phyloP scores from a whole-genome alignment of 2,113 vertebrate species.

The Loxodonta africana region DNA sequence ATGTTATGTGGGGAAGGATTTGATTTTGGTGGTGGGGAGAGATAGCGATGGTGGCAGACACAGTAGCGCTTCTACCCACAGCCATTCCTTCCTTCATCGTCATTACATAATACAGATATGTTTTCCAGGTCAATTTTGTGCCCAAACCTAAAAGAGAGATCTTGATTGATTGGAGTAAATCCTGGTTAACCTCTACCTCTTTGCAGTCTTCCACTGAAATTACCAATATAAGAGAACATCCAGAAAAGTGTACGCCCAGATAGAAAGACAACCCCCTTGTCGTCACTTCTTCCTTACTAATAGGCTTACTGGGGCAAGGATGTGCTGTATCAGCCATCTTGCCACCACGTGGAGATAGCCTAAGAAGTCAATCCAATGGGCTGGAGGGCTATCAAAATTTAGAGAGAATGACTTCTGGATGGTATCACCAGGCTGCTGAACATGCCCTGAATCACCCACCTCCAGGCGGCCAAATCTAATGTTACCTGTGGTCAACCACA shows the following conservation, averaged over 20 bases:
- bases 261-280: neutral
- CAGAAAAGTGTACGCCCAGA: neutral
- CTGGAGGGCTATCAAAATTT: neutral
- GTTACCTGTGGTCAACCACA: neutral
- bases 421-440: neutral
- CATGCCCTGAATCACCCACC: neutral
- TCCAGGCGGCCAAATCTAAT: neutral
- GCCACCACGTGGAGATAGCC: neutral
- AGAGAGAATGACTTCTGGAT: neutral
- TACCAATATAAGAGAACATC: neutral
- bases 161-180: neutral
- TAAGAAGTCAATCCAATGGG: neutral
- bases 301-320: neutral
- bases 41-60: neutral
- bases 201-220: neutral
- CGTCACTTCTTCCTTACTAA: neutral
- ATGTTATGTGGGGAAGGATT: neutral
- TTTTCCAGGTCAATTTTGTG: neutral
- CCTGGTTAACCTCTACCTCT: neutral
- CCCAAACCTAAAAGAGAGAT: neutral
- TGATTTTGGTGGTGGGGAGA: neutral
- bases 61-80: neutral
- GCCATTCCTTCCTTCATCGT: neutral
- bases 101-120: neutral
- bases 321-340: rapidly evolving